Base-by-base conservation (phyloP, 2,888 invertebrate species). In the Linyphia triangularis region DNA sequence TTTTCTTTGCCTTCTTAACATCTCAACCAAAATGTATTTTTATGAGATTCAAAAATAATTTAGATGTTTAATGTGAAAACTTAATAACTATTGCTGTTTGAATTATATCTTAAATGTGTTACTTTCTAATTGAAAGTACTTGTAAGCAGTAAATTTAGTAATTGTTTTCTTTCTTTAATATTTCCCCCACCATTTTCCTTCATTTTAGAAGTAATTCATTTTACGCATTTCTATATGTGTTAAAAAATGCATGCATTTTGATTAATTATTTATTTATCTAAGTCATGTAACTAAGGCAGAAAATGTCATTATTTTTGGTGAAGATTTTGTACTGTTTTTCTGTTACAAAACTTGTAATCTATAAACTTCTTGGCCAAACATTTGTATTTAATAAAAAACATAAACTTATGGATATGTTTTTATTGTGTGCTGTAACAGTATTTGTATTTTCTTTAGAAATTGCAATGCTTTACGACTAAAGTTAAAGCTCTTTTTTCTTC, bases 371-470 rank as follows among this genome's bases (percentile, higher is more conserved):
- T 77, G 77, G 77, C 63, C 77, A 77, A 77, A 77, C 63, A 77
- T 77, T 59, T 77, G 77, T 61, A 77, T 77, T 77, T 77, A 77
- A 63, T 77, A 77, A 77, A 77, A 63, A 40, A 77, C 37, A 61
- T 13, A 70, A 70, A 24, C 28, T 69, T n/a, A n/a, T n/a, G n/a
- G n/a, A 51, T 51, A 13, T 1, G 16, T n/a, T 13, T 51, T n/a
- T 5, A 7, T 51, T 51, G 51, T 51, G 51, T 3, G 9, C 40
- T 40, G 40, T 40, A 33, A n/a, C n/a, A n/a, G n/a, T n/a, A n/a
- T n/a, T n/a, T n/a, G n/a, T n/a, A n/a, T n/a, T n/a, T n/a, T n/a
- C n/a, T n/a, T n/a, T n/a, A n/a, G n/a, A n/a, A n/a, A n/a, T n/a
- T n/a, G n/a, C n/a, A n/a, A n/a, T n/a, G n/a, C n/a, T n/a, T n/a